Conservation (phyloP, 2,888 invertebrate genomes). For the Mechanitis messenoides region DNA sequence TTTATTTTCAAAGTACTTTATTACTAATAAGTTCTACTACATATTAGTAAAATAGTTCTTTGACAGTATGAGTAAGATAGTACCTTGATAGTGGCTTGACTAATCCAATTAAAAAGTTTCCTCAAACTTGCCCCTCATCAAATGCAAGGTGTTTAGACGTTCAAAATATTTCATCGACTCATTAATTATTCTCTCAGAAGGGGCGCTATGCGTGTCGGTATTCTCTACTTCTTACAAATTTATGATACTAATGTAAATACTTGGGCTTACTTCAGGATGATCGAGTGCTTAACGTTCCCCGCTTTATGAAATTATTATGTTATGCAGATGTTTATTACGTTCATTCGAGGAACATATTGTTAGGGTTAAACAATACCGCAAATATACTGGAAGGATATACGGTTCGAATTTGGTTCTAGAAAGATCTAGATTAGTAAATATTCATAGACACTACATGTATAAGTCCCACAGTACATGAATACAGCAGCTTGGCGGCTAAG, state of each 20-base stretch:
- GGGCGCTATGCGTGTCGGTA: slow-evolving; percentile 49
- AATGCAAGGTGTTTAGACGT: slow-evolving; percentile 51
- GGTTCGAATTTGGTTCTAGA: not conserved
- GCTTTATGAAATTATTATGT: not conserved
- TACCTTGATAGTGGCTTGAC: not conserved
- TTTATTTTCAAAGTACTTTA: no score
- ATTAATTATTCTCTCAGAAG: slow-evolving; percentile 55
- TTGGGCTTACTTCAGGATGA: slow-evolving; percentile 50
- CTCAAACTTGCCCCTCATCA: slow-evolving; percentile 35
- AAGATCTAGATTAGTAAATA: not conserved
- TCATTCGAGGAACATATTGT: not conserved
- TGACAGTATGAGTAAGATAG: no score
- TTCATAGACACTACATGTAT: slow-evolving; percentile 15
- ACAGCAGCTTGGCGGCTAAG: slow-evolving; percentile 30
- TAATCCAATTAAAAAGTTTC: slow-evolving; percentile 20
- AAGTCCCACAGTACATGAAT: slow-evolving; percentile 16
- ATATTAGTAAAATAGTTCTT: no score
- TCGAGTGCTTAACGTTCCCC: slow-evolving; percentile 35
- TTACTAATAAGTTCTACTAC: not conserved
- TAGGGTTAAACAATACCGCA: slow-evolving; percentile 2
- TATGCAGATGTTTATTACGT: slow-evolving; percentile 1
- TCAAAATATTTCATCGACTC: slow-evolving; percentile 51
- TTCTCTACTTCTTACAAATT: slow-evolving; percentile 60
- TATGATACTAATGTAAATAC: slow-evolving; percentile 70
- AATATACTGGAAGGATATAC: no score